Evolutionary conservation across 2,797 vertebrate species (phyloP), one percentile per base, ranked within the genome.

Genomic region (Anguilla obscura): DNA sequence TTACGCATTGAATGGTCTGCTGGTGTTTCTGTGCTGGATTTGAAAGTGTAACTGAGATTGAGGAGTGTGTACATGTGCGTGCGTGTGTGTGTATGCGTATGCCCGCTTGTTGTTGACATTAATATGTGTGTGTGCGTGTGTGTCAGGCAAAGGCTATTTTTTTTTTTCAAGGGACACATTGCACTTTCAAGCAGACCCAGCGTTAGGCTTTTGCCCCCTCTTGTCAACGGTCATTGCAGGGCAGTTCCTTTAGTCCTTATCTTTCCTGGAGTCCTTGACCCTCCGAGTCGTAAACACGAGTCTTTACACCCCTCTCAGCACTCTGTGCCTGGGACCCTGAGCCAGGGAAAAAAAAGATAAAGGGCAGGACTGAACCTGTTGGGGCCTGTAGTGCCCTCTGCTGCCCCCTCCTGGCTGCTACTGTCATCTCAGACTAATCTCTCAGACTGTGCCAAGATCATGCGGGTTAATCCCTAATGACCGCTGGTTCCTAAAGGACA

Each of bases 261-360:
- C 97, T 98, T 96, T 97, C 96, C 96, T 93, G 94, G 96, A 98
- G 97, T 98, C 97, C 98, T 98, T 99, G 98, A 99, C 97, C 98
- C 95, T 95, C 94, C 92, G 90, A 93, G 95, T 97, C 98, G 97
- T 98, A 98, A 98, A 98, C 97, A 98, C 93, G 14, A 93, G 97
- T 97, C 97, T 95, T 95, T 95, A 94, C 94, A 94, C 95, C 93
- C 91, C 93, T 94, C 95, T 97, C 97, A 97, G 97, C 97, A 97
- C 95, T 89, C 93, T 96, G 92, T 93, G 97, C 96, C 96, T 96
- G 94, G 69, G 96, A 95, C 95, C 96, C 97, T 98, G 96, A 97
- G 95, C 98, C 96, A 97, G 97, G 97, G 5, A 97, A 96, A 95
- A 96, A 94, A 96, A 95, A 97, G 97, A 98, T 98, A 98, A 98